Evolutionary conservation across 1,140 invertebrate genomes (phyloP), one percentile per base, ranked within the genome.

Genomic region (Metaphire vulgaris): DNA sequence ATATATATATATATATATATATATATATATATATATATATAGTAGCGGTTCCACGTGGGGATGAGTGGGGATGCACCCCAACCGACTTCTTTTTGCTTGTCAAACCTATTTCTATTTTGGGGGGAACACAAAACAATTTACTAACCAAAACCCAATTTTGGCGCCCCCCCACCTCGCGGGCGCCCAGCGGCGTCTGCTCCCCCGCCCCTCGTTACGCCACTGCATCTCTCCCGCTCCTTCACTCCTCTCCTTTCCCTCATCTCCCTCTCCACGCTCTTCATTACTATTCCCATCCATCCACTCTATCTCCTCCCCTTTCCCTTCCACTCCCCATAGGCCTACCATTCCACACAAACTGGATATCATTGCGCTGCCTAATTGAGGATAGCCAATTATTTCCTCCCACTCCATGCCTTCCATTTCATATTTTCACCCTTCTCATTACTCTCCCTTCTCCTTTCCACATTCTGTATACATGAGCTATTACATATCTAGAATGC

Each of bases 1-100:
- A 56, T 56, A 56, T 56, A 56, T 56, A 56, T 56, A 56, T 56
- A 56, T 56, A 56, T 56, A 56, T 56, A 56, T 56, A 56, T 56
- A 56, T 56, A 56, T 56, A 56, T 56, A 56, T 56, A 56, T 56
- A 56, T 56, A 56, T 56, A 56, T 56, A 56, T 56, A 56, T 56
- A 56, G n/a, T n/a, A n/a, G n/a, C n/a, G n/a, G n/a, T n/a, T n/a
- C n/a, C n/a, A n/a, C n/a, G n/a, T n/a, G n/a, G n/a, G n/a, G n/a
- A n/a, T n/a, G n/a, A n/a, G n/a, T n/a, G n/a, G n/a, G n/a, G n/a
- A n/a, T n/a, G n/a, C n/a, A n/a, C n/a, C n/a, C n/a, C n/a, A n/a
- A n/a, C n/a, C n/a, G n/a, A n/a, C n/a, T n/a, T 56, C 41, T 56
- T 21, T 56, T 21, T 56, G 6, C 6, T 21, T 56, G 41, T 56